Percentiles rank a stretch among this genome's conserved stretches.
These are phyloP conservation scores for Arion vulgaris DNA, from an alignment of 1,140 invertebrate species.

Conservation along the genomic window DNA sequence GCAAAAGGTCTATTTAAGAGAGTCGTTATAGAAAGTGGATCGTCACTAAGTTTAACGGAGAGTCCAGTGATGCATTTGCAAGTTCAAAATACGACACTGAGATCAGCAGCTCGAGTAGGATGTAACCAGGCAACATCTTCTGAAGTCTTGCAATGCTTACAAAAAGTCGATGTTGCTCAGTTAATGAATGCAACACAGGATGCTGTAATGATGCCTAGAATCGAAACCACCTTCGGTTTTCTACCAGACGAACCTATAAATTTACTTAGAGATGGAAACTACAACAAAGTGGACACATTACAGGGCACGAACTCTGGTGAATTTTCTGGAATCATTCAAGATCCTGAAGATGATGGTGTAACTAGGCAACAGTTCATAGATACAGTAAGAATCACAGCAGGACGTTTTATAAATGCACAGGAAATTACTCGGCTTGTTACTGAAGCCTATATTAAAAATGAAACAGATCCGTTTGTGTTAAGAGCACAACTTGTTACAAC, in stretches of 20 bases:
- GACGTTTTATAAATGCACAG: background rate
- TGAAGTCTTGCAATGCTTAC: background rate
- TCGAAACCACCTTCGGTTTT: constrained; percentile 13
- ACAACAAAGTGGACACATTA: constrained; percentile 10
- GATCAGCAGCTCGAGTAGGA: background rate
- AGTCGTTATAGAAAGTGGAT: constrained; percentile 16
- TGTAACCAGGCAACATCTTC: background rate
- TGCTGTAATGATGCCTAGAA: background rate
- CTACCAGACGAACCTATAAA: constrained; percentile 12
- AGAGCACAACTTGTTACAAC: background rate
- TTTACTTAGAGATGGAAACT: background rate
- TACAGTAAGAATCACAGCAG: background rate
- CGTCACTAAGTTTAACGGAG: background rate
- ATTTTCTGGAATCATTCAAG: background rate
- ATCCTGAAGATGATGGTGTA: background rate
- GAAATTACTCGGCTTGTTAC: background rate
- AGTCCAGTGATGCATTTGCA: background rate
- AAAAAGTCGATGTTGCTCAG: background rate
- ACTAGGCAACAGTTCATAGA: background rate
- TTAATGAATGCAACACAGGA: background rate
- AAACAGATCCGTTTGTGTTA: background rate
- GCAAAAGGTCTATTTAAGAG: constrained; percentile 16
- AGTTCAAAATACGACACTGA: background rate
- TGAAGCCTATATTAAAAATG: background rate
- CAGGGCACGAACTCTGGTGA: constrained; percentile 6